Evolutionary conservation across 2,888 invertebrate species (phyloP), one percentile per base, ranked within the genome.

Genomic region (Zelleria hepariella): DNA sequence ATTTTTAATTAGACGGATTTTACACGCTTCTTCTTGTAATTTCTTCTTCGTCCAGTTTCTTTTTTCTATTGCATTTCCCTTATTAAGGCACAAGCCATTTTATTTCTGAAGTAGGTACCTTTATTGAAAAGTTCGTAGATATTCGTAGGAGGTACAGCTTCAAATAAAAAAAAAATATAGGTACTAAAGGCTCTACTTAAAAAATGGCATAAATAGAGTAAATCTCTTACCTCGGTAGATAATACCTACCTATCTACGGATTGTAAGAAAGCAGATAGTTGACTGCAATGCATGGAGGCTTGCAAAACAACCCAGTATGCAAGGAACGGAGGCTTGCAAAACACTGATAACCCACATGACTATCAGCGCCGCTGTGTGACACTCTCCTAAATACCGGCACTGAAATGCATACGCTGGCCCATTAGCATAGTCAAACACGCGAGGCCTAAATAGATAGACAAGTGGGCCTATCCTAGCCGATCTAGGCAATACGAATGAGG

Each of bases 341-440:
- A 77, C 71, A 65, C 59, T 65, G 72, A 85, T 86, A 86, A 86
- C 86, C 86, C 72, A 85, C 73, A 78, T 86, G 60, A 66, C 66
- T 80, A 82, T 78, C 81, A 42, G 7, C 32, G n/a, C 32, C 10
- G 32, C 7, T 27, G 20, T 18, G 42, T 32, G 63, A 58, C 61
- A 62, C 67, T 68, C 72, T 75, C 77, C 77, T 70, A 68, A 71
- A 77, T 54, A 73, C 66, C 75, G 74, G 70, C 75, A 75, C 75
- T 76, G 80, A 81, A 84, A 77, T 72, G 62, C 53, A 42, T 42
- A 15, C 32, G 3, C 32, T 42, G 10, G 15, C 15, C 32, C 10
- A 42, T 42, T 42, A 42, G 32, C 32, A 42, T 42, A 42, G 32
- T 10, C 3, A 4, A 42, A 42, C 32, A 42, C 32, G 32, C 32